Conservation (phyloP, 1,140 invertebrate genomes). For the Homarus americanus region DNA sequence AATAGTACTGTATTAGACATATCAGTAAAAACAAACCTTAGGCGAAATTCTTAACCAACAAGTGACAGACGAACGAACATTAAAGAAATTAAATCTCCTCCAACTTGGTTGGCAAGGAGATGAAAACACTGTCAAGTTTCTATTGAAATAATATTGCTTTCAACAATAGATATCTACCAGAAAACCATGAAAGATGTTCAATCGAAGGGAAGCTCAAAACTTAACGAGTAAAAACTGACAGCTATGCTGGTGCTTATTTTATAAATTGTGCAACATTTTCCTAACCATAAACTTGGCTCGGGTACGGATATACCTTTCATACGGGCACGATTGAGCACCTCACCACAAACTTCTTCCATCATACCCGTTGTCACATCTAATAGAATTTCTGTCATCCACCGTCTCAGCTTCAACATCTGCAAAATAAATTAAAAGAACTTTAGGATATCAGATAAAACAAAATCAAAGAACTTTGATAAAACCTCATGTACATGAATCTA, state of each 20-base stretch:
- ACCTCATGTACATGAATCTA: too few relatives aligned
- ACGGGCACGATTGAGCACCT: slow-evolving; percentile 83
- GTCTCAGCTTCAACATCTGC: slow-evolving; percentile 92
- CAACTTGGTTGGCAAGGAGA: too few relatives aligned
- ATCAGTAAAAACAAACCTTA: too few relatives aligned
- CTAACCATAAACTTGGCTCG: slow-evolving; percentile 9
- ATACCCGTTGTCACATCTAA: slow-evolving; percentile 95
- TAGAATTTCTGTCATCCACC: slow-evolving; percentile 93
- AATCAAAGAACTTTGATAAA: too few relatives aligned
- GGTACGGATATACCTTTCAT: slow-evolving; percentile 81
- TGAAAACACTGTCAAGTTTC: too few relatives aligned
- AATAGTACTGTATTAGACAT: too few relatives aligned
- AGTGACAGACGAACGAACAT: too few relatives aligned
- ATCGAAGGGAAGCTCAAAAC: slow-evolving; percentile 4
- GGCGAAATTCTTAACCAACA: too few relatives aligned
- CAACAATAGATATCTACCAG: neutral
- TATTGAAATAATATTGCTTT: neutral
- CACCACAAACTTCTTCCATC: slow-evolving; percentile 88
- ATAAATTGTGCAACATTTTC: neutral
- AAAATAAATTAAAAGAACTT: slow-evolving; percentile 68
- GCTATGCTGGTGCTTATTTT: neutral
- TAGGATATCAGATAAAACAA: too few relatives aligned
- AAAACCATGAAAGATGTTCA: neutral
- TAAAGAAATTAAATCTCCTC: too few relatives aligned
- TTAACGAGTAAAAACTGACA: neutral